Evolutionary conservation across 53 echinoderm and acorn worm species (phyloP).

Genomic region (Actinopyga echinites): DNA sequence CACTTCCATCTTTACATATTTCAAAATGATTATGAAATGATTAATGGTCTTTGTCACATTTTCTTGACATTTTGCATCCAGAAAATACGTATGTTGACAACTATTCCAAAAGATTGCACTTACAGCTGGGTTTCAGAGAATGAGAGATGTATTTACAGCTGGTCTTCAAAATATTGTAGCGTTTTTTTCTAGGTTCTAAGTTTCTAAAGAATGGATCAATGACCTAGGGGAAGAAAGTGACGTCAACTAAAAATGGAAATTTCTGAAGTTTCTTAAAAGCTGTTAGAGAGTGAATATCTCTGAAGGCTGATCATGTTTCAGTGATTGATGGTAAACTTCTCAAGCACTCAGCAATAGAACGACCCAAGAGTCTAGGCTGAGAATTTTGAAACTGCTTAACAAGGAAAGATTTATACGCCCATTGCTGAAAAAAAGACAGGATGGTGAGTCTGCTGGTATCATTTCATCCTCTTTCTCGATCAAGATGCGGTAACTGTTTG

Average conservation of each 20-base stretch:
- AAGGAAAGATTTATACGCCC: not conserved
- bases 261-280: conserved; percentile 1
- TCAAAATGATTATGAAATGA: too few species aligned
- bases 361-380: not conserved
- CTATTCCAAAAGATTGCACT: too few species aligned
- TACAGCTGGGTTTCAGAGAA: too few species aligned
- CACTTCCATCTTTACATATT: too few species aligned
- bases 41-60: too few species aligned
- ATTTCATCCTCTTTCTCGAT: not conserved
- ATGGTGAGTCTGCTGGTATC: not conserved
- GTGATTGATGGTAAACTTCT: conserved; percentile 1
- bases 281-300: not conserved
- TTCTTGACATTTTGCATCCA: too few species aligned
- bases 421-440: not conserved
- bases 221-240: conserved; percentile 14
- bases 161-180: too few species aligned
- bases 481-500: too few species aligned
- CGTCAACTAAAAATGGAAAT: not conserved
- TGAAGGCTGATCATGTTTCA: conserved; percentile 13
- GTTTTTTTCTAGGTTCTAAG: too few species aligned
- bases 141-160: too few species aligned
- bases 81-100: too few species aligned
- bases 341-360: not conserved
- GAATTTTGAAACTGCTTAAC: not conserved
- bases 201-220: conserved; percentile 21